Evolutionary conservation across 2,888 invertebrate genomes (phyloP).

Genomic region (Acheta domesticus): DNA sequence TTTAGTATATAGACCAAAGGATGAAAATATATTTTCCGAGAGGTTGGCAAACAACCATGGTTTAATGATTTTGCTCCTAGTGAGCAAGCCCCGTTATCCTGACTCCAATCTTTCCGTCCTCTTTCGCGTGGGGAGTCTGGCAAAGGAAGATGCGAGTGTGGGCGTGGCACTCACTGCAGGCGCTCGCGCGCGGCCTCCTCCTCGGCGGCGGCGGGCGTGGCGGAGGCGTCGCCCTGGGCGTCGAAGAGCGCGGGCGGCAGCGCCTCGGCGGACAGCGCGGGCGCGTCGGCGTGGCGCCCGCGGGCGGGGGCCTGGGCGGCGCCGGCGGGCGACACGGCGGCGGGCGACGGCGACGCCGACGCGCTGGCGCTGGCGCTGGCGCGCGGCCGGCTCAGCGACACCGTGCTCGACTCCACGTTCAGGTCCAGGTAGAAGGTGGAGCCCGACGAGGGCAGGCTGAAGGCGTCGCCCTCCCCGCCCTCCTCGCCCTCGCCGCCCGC

Average conservation of each 20-base stretch:
- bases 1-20: no score
- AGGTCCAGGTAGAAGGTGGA: conserved; percentile 61
- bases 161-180: conserved; percentile 45
- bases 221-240: conserved; percentile 54
- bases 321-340: background rate
- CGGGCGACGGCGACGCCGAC: background rate
- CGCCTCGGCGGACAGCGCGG: no score
- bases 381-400: conserved; percentile 45
- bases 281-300: background rate
- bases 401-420: conserved; percentile 62
- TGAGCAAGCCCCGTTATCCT: no score
- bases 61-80: no score
- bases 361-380: background rate
- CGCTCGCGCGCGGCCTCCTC: conserved; percentile 52
- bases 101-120: no score
- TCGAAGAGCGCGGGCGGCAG: no score
- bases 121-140: no score
- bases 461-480: conserved; percentile 4
- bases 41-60: no score
- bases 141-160: no score
- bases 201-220: conserved; percentile 52
- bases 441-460: conserved; percentile 50
- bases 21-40: no score
- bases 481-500: background rate
- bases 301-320: background rate